Evolutionary conservation across 2,113 vertebrate genomes (phyloP), one percentile per base, ranked within the genome.

Genomic region (Acrocephalus kingi): DNA sequence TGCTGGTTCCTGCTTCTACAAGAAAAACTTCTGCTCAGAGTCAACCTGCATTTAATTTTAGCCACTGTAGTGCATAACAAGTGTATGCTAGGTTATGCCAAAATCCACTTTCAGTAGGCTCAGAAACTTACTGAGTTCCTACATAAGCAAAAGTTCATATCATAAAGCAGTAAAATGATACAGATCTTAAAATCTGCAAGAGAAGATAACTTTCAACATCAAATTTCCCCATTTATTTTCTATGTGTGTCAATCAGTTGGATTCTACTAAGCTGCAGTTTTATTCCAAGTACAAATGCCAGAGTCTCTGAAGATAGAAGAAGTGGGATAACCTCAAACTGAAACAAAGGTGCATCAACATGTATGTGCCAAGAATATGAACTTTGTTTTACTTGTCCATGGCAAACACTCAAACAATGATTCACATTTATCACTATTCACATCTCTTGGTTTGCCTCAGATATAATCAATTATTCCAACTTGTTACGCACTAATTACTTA

Each of bases 381-480:
- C 18, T 80, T 54, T n/a, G 12, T 43, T 49, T 61, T 89, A 52
- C 43, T 55, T 71, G 39, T 49, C 75, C 64, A 58, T 22, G 45
- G 80, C 83, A 95, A 94, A 55, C 27, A n/a, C 20, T 84, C 61
- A 78, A 27, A 68, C 1, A 76, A 63, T 90, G 93, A 95, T 63
- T 95, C 87, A 90, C 9, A 20, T 78, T 87, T 46, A 96, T 88
- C 90, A 51, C 59, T 89, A 55, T 43, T 93, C 76, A 59, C 43
- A 84, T 84, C 72, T 94, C 66, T 90, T 73, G 73, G 72, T 97
- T 81, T 95, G 93, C 93, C 79, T 95, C 90, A 92, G 82, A 88
- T 84, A 92, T 73, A 88, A 96, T 91, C 84, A 78, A 91, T 86
- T 96, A 94, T 91, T 97, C 91, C 75, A 94, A 63, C 84, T 86